Evolutionary conservation across 92 coral and sea anemone genomes (phyloP).

Genomic region (Porites lobata): DNA sequence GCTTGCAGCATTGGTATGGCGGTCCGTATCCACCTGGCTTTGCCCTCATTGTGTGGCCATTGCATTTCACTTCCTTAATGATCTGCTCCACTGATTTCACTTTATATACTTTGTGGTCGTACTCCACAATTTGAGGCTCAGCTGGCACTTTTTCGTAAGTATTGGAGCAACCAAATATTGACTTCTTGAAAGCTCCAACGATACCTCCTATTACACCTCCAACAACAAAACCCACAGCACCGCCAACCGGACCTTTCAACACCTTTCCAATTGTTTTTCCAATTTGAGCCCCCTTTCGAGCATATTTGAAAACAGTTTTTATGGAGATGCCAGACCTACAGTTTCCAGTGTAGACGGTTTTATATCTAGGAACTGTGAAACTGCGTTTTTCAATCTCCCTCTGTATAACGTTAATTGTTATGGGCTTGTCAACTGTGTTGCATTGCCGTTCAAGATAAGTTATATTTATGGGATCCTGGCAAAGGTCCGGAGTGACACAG

Average conservation of each 20-base stretch:
- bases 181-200: background rate
- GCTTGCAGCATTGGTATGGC: slow-evolving; percentile 48
- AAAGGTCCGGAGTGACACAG: slow-evolving; percentile 39
- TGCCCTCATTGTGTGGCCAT: slow-evolving; percentile 8
- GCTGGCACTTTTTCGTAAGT: slow-evolving; percentile 20
- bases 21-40: slow-evolving; percentile 44
- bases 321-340: background rate
- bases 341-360: slow-evolving; percentile 20
- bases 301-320: background rate
- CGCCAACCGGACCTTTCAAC: background rate
- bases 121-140: background rate
- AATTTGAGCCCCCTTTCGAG: background rate
- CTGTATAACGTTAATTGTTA: slow-evolving; percentile 22
- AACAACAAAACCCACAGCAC: background rate
- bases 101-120: slow-evolving; percentile 1
- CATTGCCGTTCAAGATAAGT: slow-evolving; percentile 41
- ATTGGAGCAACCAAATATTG: slow-evolving; percentile 16
- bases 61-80: slow-evolving; percentile 41
- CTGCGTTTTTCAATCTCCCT: slow-evolving; percentile 1
- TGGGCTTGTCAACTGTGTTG: background rate
- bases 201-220: background rate
- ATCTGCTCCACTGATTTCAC: background rate
- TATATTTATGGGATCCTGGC: slow-evolving; percentile 29
- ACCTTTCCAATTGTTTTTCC: background rate
- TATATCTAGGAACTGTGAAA: slow-evolving; percentile 10